Base-by-base conservation (phyloP, 2,888 invertebrate genomes). In the Epicampocera succincta region DNA sequence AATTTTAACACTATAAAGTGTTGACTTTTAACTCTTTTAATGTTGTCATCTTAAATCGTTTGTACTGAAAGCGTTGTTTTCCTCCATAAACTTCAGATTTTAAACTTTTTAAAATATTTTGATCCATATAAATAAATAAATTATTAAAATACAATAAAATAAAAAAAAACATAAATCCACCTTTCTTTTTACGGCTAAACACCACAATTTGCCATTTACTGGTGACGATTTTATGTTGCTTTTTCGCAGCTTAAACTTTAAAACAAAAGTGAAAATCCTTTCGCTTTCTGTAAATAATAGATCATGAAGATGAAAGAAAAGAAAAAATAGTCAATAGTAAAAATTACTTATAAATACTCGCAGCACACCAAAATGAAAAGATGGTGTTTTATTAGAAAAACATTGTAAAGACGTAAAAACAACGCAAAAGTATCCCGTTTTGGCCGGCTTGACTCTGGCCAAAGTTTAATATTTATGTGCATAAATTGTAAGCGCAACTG, bases 211-310 rank as follows among this genome's bases (percentile, higher is more conserved):
- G 58, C 73, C 63, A 80, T 60, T 69, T 48, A 69, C 65, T 72
- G 44, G 12, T 73, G 75, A 76, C 69, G 46, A 60, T 77, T 77
- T 76, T 63, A 13, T 65, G 50, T 68, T 58, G 56, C 15, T 29
- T 19, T 25, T 60, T 72, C 44, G 66, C n/a, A 52, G 46, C 63
- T 42, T 40, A 46, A 58, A 58, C 61, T 54, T 73, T 2, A 19
- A 60, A 69, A 72, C 46, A 77, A 80, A 76, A 77, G 79, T 69
- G 76, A 78, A 83, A 85, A 85, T 84, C 84, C 84, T 85, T 84
- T 84, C 83, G 84, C 83, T 85, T 85, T 85, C 75, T 54, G 78
- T 46, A 60, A 54, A 75, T 82, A 65, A 78, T 74, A 63, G 69
- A 74, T 78, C 29, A 60, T 60, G 50, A 40, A 68, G 48, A 38